These are phyloP conservation scores for Drosophila borborema DNA, from an alignment of 2,888 invertebrate species.

Conservation along the genomic window DNA sequence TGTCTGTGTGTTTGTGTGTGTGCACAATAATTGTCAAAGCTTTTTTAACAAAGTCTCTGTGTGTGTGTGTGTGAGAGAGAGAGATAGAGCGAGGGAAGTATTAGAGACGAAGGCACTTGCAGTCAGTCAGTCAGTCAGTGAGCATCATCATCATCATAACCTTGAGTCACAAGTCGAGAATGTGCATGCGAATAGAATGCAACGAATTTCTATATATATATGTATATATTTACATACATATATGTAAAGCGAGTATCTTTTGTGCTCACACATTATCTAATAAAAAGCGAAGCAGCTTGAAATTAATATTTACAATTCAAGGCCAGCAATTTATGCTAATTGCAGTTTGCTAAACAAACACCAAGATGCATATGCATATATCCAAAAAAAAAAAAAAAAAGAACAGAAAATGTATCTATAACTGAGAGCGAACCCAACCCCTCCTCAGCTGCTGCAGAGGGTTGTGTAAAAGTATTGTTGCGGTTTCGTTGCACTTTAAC, in stretches of 20 bases:
- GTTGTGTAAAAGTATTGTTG: slow-evolving; percentile 61
- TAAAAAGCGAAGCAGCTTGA: slow-evolving; percentile 48
- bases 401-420: slow-evolving; percentile 14
- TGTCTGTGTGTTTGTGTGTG: slow-evolving; percentile 3
- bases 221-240: neutral
- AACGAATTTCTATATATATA: slow-evolving; percentile 23
- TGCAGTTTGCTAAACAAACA: slow-evolving; percentile 22
- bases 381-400: slow-evolving; percentile 1
- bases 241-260: slow-evolving; percentile 28
- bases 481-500: slow-evolving; percentile 85
- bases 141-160: slow-evolving; percentile 66
- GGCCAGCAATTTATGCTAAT: slow-evolving; percentile 56
- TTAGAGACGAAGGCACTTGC: neutral
- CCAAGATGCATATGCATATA: neutral
- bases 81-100: neutral
- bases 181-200: slow-evolving; percentile 72
- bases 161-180: slow-evolving; percentile 77
- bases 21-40: slow-evolving; percentile 53
- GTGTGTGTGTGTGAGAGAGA: neutral
- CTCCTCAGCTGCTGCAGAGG: slow-evolving; percentile 8
- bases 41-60: slow-evolving; percentile 20
- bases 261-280: slow-evolving; percentile 63
- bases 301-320: slow-evolving; percentile 68
- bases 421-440: slow-evolving; percentile 12
- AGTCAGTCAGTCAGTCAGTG: slow-evolving; percentile 37